Base-by-base conservation (phyloP, 1,140 invertebrate species). In the Eumaeus atala region DNA sequence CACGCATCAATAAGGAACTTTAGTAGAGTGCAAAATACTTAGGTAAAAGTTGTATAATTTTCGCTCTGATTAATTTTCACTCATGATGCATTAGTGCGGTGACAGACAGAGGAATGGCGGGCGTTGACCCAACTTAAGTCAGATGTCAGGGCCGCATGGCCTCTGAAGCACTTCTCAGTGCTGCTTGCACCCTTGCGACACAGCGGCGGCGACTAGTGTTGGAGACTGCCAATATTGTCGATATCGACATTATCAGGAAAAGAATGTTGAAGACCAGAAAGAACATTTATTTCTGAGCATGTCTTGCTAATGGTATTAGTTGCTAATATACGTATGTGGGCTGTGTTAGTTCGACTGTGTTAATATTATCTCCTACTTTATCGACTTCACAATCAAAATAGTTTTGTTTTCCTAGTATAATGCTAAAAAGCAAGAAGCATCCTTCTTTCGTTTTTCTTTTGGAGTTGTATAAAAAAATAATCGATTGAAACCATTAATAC, bases 141-240 rank as follows among this genome's bases (percentile, higher is more conserved):
- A 75, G 70, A 77, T 78, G 74, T 72, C 74, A 74, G 66, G 12
- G 51, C 66, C 52, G 70, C 64, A 58, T 62, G 64, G 58, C 58
- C 58, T 61, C 73, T 76, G 70, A 77, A 80, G 74, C 66, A 67
- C 40, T 44, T 16, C 21, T 28, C 21, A 28, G 21, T 28, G 21
- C 74, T 77, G 73, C 62, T 61, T 58, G 54, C 75, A 74, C 77
- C 75, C 79, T 83, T 77, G 80, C 77, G 74, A 77, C 74, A 77
- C 64, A 75, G 74, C 74, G 70, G 74, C 71, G 74, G 64, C 66
- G 44, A 42, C 7, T 66, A 83, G 73, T 61, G 66, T 59, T 59
- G 78, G 21, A 6, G 6, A 28, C 21, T 28, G 21, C 6, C 34
- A 36, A 57, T 56, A n/a, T n/a, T n/a, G 61, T 68, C 60, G 54